Conservation (phyloP, 2,797 vertebrate species). For the Scomberomorus guttatus region DNA sequence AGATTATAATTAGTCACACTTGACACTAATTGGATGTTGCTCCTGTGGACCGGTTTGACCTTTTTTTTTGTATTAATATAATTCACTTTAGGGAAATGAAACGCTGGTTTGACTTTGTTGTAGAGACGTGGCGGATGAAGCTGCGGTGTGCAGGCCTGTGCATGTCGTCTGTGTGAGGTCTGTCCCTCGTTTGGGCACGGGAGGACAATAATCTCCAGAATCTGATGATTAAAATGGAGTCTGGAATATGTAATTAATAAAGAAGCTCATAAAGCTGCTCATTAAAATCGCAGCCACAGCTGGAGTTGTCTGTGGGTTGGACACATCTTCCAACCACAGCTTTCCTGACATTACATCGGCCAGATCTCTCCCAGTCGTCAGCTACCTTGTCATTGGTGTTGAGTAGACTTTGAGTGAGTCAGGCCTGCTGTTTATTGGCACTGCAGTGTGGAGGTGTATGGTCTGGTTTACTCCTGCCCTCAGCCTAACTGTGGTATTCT, state of each 20-base stretch:
- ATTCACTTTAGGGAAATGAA: slow-evolving; percentile 78
- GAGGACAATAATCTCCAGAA: slow-evolving; percentile 70
- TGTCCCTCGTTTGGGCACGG: slow-evolving; percentile 43
- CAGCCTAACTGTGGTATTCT: slow-evolving; percentile 65
- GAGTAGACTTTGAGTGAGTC: slow-evolving; percentile 68
- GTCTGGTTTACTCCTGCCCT: slow-evolving; percentile 70
- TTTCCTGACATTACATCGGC: slow-evolving; percentile 29
- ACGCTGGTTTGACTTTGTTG: slow-evolving; percentile 69
- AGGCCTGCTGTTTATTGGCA: slow-evolving; percentile 64
- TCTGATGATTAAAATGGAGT: slow-evolving; percentile 79
- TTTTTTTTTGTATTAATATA: slow-evolving; percentile 77
- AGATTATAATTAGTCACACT: slow-evolving; percentile 87
- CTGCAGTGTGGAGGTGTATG: slow-evolving; percentile 74
- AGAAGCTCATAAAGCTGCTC: slow-evolving; percentile 65
- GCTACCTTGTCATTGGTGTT: slow-evolving; percentile 48
- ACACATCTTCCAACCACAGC: slow-evolving; percentile 46
- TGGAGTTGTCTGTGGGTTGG: slow-evolving; percentile 51
- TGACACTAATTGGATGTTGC: slow-evolving; percentile 86
- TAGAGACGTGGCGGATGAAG: slow-evolving; percentile 55
- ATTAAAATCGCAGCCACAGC: slow-evolving; percentile 73
- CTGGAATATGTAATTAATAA: slow-evolving; percentile 78
- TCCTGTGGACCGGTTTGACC: slow-evolving; percentile 82
- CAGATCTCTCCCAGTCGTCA: slow-evolving; percentile 28
- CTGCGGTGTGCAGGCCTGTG: slow-evolving; percentile 30
- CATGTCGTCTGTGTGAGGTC: slow-evolving; percentile 56